These are phyloP conservation scores for Bombus confusus DNA, from an alignment of 1,140 invertebrate genomes.

Conservation along the genomic window DNA sequence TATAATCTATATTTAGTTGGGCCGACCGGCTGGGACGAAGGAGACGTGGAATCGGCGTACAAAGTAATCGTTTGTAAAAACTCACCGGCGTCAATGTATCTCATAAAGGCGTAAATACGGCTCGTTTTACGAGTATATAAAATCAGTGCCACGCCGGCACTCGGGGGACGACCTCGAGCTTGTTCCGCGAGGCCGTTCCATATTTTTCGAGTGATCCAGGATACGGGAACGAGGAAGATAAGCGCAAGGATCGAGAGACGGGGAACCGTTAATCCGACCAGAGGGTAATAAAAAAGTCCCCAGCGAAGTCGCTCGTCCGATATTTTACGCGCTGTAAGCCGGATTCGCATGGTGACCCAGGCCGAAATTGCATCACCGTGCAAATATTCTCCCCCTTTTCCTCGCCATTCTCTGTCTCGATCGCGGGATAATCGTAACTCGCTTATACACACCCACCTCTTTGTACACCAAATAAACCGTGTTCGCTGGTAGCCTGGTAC, in stretches of 20 bases:
- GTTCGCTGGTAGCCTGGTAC: not conserved
- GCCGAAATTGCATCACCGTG: constrained; percentile 41
- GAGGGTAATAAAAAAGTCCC: constrained; percentile 48
- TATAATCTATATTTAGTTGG: constrained; percentile 40
- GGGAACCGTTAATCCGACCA: constrained; percentile 51
- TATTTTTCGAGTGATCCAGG: constrained; percentile 51
- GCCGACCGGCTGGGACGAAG: not conserved
- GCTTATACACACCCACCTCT: not conserved
- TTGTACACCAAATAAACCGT: not conserved
- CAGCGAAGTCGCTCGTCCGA: constrained; percentile 50
- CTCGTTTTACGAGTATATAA: constrained; percentile 49
- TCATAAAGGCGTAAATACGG: constrained; percentile 55
- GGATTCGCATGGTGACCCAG: constrained; percentile 40
- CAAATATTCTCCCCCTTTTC: constrained; percentile 21
- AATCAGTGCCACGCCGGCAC: constrained; percentile 25
- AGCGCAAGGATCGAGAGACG: constrained; percentile 45
- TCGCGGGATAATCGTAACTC: constrained; percentile 4
- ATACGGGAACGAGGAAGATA: constrained; percentile 48
- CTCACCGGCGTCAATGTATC: constrained; percentile 26
- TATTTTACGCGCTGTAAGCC: constrained; percentile 53
- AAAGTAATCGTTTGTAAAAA: constrained; percentile 30
- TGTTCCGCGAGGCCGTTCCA: constrained; percentile 52
- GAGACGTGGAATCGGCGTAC: constrained; percentile 20
- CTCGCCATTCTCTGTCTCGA: not conserved
- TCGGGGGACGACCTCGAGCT: constrained; percentile 44